phyloP scores from a whole-genome alignment of 1,140 invertebrate species.

The Pomacea maculata region DNA sequence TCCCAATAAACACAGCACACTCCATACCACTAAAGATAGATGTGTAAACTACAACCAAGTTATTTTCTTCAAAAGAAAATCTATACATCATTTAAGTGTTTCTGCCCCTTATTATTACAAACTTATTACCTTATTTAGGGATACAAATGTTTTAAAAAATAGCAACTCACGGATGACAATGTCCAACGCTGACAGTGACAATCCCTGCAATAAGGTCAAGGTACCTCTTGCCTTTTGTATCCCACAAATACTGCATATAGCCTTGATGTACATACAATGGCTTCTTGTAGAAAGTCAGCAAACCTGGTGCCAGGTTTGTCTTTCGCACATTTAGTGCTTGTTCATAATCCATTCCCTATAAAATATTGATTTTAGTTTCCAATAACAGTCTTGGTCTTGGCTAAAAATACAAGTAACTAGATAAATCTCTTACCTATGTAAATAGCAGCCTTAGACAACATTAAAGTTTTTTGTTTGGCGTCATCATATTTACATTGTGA shows the following conservation, averaged over 20 bases:
- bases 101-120: no score
- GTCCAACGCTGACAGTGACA: slow-evolving; percentile 96
- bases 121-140: no score
- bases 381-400: background rate
- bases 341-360: slow-evolving; percentile 58
- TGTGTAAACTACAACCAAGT: no score
- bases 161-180: slow-evolving; percentile 92
- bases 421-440: background rate
- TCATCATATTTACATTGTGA: background rate
- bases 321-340: slow-evolving; percentile 53
- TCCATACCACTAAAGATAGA: no score
- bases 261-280: slow-evolving; percentile 88
- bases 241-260: slow-evolving; percentile 84
- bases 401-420: background rate
- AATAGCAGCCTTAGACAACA: background rate
- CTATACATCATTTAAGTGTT: no score
- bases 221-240: slow-evolving; percentile 85
- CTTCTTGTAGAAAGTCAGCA: slow-evolving; percentile 82
- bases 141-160: background rate
- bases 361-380: background rate
- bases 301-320: slow-evolving; percentile 75
- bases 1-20: no score
- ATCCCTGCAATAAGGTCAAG: slow-evolving; percentile 96
- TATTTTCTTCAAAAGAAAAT: no score
- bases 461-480: background rate